phyloP scores from a whole-genome alignment of 2,888 invertebrate genomes.

The Leptothorax acervorum region DNA sequence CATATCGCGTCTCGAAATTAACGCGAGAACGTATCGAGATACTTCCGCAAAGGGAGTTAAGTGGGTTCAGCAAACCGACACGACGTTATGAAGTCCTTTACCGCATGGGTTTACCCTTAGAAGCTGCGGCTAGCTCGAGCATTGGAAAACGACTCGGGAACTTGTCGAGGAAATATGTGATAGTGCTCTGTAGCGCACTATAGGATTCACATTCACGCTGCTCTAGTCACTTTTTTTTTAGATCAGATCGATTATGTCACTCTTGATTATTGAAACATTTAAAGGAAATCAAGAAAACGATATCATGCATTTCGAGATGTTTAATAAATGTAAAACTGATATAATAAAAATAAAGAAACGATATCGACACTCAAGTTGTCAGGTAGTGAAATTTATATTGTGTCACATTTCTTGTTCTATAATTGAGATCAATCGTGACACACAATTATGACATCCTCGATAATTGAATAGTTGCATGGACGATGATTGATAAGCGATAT shows the following conservation, averaged over 20 bases:
- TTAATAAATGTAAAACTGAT: conserved; percentile 1
- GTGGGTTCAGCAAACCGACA: conserved; percentile 15
- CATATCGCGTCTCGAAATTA: conserved; percentile 62
- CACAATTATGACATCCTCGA: conserved; percentile 6
- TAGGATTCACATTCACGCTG: no score
- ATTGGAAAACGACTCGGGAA: not conserved
- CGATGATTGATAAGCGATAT: conserved; percentile 2
- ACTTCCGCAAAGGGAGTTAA: conserved; percentile 53
- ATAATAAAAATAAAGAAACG: not conserved
- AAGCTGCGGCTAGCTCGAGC: not conserved
- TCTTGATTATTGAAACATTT: not conserved
- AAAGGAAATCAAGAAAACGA: not conserved
- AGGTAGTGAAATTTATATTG: not conserved
- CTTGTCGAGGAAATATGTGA: not conserved
- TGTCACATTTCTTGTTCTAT: not conserved
- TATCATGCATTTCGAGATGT: not conserved
- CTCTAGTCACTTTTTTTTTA: not conserved
- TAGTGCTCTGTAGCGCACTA: no score
- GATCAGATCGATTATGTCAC: not conserved
- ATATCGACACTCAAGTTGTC: not conserved
- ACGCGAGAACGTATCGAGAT: conserved; percentile 47
- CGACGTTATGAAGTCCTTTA: conserved; percentile 10
- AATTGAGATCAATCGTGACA: conserved; percentile 20
- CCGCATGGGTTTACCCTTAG: not conserved
- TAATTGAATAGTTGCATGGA: conserved; percentile 3